Conservation (phyloP, 2,797 vertebrate species). For the Coilia nasus region DNA sequence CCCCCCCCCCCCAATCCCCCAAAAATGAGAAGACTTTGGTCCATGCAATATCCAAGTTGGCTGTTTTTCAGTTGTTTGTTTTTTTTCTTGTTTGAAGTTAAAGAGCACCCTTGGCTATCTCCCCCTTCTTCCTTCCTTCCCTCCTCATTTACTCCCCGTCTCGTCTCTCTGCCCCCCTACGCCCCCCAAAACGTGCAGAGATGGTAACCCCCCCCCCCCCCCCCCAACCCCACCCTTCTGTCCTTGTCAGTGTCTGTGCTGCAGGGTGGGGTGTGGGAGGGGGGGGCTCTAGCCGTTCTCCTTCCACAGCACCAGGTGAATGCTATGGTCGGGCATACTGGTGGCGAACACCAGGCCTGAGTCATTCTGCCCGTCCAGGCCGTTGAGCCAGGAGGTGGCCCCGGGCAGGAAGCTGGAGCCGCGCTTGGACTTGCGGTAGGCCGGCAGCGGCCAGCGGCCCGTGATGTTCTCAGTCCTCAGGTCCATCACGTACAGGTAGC, state of each 20-base stretch:
- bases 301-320: slow-evolving; percentile 98
- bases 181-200: not conserved
- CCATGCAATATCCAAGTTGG: slow-evolving; percentile 82
- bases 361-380: slow-evolving; percentile 92
- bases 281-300: slow-evolving; percentile 83
- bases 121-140: not conserved
- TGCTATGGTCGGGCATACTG: slow-evolving; percentile 99
- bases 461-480: slow-evolving; percentile 92
- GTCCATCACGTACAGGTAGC: slow-evolving; percentile 97
- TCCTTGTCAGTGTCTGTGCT: slow-evolving; percentile 19
- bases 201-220: not conserved
- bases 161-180: slow-evolving; percentile 48
- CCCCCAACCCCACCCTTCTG: not conserved
- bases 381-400: slow-evolving; percentile 92
- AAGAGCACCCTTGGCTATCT: slow-evolving; percentile 59
- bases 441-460: slow-evolving; percentile 95
- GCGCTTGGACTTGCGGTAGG: slow-evolving; percentile 96
- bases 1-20: slow-evolving; percentile 29
- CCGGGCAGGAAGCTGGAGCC: slow-evolving; percentile 97
- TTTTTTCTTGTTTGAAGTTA: slow-evolving; percentile 56
- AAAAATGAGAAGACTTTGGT: slow-evolving; percentile 82
- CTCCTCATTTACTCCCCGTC: slow-evolving; percentile 37
- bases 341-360: slow-evolving; percentile 96
- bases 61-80: slow-evolving; percentile 47
- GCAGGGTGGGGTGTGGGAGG: slow-evolving; percentile 46